These are phyloP conservation scores for Daboia siamensis DNA, from an alignment of 2,113 vertebrate species.

Conservation along the genomic window DNA sequence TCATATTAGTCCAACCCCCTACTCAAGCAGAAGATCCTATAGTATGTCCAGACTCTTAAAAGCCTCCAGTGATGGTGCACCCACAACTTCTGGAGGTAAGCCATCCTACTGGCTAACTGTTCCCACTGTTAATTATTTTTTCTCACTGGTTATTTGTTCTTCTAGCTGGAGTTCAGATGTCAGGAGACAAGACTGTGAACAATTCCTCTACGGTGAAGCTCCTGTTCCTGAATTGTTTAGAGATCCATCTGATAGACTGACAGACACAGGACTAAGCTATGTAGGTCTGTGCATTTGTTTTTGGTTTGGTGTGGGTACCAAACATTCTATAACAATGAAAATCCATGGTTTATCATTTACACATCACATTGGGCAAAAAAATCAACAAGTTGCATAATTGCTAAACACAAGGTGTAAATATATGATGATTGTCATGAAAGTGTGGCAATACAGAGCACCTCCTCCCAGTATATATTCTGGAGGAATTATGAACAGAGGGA, in stretches of 20 bases:
- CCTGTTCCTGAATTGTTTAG: background rate
- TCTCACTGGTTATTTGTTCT: background rate
- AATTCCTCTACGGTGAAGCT: background rate
- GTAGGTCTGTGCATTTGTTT: background rate
- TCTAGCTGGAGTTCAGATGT: background rate
- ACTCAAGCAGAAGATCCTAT: background rate
- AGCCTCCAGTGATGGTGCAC: background rate
- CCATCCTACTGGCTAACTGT: background rate
- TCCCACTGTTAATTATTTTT: background rate
- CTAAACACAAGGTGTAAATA: background rate
- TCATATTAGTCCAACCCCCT: background rate
- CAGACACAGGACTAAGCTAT: background rate
- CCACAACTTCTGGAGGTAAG: background rate
- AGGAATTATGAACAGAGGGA: background rate
- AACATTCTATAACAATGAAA: background rate
- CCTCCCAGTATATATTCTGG: background rate
- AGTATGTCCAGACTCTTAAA: background rate
- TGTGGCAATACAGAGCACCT: background rate
- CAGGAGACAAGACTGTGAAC: background rate
- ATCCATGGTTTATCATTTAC: background rate
- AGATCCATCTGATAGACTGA: background rate
- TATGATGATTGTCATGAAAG: background rate
- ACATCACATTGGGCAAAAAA: background rate
- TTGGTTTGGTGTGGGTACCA: background rate
- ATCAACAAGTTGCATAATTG: background rate